phyloP scores from a whole-genome alignment of 2,888 invertebrate species.

The Branchipolynoe longqiensis region DNA sequence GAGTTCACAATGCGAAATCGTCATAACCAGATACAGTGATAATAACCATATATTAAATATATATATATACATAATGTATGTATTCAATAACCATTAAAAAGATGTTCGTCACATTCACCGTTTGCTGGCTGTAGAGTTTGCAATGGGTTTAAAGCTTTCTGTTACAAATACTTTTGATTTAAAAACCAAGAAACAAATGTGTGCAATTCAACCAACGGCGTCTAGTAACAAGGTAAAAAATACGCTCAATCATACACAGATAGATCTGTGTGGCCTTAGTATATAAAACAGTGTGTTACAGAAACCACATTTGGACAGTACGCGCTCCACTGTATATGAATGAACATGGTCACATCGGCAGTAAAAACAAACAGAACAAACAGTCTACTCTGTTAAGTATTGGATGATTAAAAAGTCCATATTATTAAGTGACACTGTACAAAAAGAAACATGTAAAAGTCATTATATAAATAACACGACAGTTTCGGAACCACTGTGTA shows the following conservation, averaged over 20 bases:
- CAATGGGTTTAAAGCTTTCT: conserved; percentile 32
- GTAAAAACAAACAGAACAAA: conserved; percentile 13
- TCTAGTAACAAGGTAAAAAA: conserved; percentile 37
- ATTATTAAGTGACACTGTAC: conserved; percentile 43
- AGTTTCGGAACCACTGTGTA: conserved; percentile 1
- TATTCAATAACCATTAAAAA: conserved; percentile 30
- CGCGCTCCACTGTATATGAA: no score
- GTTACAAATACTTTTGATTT: conserved; percentile 51
- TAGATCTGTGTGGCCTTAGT: conserved; percentile 10
- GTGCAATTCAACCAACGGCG: conserved; percentile 26
- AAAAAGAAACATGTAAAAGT: conserved; percentile 8
- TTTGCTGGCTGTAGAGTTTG: not conserved
- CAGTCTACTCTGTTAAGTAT: conserved; percentile 28
- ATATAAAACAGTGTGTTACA: conserved; percentile 27
- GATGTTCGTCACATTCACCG: not conserved
- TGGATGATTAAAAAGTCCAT: conserved; percentile 37
- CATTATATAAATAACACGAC: conserved; percentile 9
- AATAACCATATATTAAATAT: conserved; percentile 21
- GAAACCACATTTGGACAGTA: conserved; percentile 7
- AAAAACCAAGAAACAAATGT: conserved; percentile 37
- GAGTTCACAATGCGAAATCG: no score
- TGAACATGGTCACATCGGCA: no score
- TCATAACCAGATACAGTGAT: conserved; percentile 45
- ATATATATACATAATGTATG: no score
- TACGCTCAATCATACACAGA: conserved; percentile 12